These are phyloP conservation scores for Lithodes maja DNA, from an alignment of 2,888 invertebrate species.

Conservation along the genomic window DNA sequence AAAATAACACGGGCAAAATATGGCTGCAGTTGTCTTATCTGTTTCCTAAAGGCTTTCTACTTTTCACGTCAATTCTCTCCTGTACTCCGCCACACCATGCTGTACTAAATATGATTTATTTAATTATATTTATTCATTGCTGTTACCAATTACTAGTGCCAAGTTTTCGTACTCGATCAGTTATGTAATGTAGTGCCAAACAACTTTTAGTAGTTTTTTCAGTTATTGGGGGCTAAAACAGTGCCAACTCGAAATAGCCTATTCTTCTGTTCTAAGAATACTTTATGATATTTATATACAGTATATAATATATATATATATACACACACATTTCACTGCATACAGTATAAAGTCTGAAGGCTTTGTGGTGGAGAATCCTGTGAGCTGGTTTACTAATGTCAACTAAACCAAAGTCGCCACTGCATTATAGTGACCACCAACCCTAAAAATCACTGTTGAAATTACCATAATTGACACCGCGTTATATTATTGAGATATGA, in stretches of 20 bases:
- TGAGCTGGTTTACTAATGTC: no score
- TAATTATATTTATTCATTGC: slow-evolving; percentile 60
- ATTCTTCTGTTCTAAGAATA: slow-evolving; percentile 32
- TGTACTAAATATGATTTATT: slow-evolving; percentile 52
- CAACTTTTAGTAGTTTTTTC: slow-evolving; percentile 43
- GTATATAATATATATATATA: neutral
- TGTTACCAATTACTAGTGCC: slow-evolving; percentile 67
- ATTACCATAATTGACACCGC: no score
- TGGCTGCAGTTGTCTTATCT: no score
- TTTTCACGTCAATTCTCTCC: slow-evolving; percentile 35
- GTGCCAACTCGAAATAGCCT: slow-evolving; percentile 49
- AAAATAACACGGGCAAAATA: no score
- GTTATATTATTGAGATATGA: no score
- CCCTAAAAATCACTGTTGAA: no score
- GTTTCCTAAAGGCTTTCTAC: neutral
- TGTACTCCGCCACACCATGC: slow-evolving; percentile 33
- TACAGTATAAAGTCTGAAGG: slow-evolving; percentile 8
- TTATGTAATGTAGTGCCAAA: slow-evolving; percentile 67
- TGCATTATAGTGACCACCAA: no score
- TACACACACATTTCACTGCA: neutral
- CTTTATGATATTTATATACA: neutral
- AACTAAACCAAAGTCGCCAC: no score
- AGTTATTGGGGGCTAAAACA: slow-evolving; percentile 51
- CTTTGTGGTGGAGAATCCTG: neutral
- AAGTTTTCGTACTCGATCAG: slow-evolving; percentile 57